Evolutionary conservation across 2,888 invertebrate species (phyloP).

Genomic region (Eupithecia vulgata): DNA sequence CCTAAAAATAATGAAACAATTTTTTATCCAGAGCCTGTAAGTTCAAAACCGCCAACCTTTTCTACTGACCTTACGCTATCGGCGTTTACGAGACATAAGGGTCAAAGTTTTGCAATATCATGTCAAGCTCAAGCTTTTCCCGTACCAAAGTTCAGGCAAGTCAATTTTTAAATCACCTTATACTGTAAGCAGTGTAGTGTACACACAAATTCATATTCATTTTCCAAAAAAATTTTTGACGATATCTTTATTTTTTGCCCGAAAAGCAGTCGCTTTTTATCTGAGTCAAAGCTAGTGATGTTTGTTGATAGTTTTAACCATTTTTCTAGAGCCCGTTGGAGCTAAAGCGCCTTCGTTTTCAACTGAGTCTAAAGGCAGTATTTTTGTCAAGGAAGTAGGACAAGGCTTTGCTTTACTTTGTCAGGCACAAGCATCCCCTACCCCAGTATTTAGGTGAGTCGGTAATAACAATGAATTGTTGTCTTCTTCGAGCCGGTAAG

Average conservation of each 20-base stretch:
- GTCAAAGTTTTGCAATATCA: slow-evolving; percentile 85
- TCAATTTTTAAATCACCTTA: slow-evolving; percentile 39
- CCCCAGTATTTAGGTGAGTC: slow-evolving; percentile 86
- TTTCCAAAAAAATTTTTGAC: neutral
- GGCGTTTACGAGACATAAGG: slow-evolving; percentile 83
- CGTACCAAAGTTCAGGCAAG: slow-evolving; percentile 88
- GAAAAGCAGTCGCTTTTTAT: neutral
- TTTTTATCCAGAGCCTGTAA: slow-evolving; percentile 84
- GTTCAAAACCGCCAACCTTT: slow-evolving; percentile 85
- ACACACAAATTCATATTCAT: neutral
- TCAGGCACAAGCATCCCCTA: slow-evolving; percentile 86
- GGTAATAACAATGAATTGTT: slow-evolving; percentile 48
- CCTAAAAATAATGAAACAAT: slow-evolving; percentile 22
- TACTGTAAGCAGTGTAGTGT: neutral
- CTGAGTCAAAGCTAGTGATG: neutral
- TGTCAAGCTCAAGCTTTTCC: slow-evolving; percentile 90
- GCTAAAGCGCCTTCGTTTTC: slow-evolving; percentile 86
- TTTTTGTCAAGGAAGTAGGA: slow-evolving; percentile 83
- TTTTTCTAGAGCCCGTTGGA: slow-evolving; percentile 84
- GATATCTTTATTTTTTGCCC: neutral
- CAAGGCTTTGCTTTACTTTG: slow-evolving; percentile 86
- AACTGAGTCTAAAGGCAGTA: slow-evolving; percentile 85
- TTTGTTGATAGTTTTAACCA: slow-evolving; percentile 39
- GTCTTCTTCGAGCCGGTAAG: slow-evolving; percentile 84
- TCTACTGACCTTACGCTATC: slow-evolving; percentile 84